Conservation (phyloP, 2,888 invertebrate genomes). For the Pristionchus exspectatus region DNA sequence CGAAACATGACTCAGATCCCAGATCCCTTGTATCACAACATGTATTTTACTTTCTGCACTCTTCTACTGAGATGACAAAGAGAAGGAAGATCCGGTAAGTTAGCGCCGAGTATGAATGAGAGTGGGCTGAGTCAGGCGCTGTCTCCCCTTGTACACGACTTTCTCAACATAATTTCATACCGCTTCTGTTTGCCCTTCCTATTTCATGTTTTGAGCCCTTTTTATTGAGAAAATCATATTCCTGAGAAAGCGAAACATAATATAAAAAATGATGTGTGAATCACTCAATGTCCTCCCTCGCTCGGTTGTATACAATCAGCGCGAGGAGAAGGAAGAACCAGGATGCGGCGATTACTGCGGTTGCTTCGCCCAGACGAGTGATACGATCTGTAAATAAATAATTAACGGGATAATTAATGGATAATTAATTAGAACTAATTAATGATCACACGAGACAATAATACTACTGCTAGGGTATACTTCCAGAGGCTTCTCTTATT, state of each 20-base stretch:
- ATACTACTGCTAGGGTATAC: too few species aligned
- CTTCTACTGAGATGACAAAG: not conserved
- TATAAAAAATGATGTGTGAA: not conserved
- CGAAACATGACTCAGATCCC: too few species aligned
- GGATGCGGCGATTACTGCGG: slow-evolving; percentile 3
- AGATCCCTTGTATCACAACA: not conserved
- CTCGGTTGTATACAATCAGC: slow-evolving; percentile 36
- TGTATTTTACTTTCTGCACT: not conserved
- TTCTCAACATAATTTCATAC: too few species aligned
- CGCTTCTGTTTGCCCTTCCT: too few species aligned
- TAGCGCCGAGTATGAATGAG: not conserved
- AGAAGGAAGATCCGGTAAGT: not conserved
- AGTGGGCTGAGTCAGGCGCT: not conserved
- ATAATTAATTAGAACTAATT: too few species aligned
- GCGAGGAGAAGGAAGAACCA: slow-evolving; percentile 48
- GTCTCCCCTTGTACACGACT: too few species aligned
- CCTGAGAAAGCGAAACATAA: too few species aligned
- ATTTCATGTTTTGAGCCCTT: too few species aligned
- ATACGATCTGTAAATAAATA: not conserved
- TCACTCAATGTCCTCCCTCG: slow-evolving; percentile 35
- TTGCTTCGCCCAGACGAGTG: slow-evolving; percentile 13
- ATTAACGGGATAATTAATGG: not conserved
- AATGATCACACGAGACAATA: too few species aligned
- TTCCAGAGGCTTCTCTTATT: too few species aligned
- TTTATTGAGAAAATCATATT: too few species aligned